These are phyloP conservation scores for Yasuhikotakia modesta DNA, from an alignment of 2,797 vertebrate species.

Conservation along the genomic window DNA sequence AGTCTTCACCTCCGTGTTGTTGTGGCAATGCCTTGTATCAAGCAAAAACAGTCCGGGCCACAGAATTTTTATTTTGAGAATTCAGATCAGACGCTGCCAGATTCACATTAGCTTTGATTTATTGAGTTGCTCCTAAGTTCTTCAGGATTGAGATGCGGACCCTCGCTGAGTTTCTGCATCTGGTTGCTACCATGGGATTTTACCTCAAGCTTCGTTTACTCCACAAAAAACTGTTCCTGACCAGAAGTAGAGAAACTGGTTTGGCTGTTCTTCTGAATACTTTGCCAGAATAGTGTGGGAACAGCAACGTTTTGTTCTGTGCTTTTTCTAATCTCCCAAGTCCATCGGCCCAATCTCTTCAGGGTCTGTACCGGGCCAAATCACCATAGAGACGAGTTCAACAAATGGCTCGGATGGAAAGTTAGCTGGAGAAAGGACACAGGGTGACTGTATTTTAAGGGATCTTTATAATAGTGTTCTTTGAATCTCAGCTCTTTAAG, in stretches of 20 bases:
- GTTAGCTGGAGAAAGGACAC: constrained; percentile 58
- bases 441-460: constrained; percentile 20
- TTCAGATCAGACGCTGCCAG: background rate
- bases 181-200: constrained; percentile 32
- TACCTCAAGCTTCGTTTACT: constrained; percentile 19
- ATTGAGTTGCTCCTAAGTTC: constrained; percentile 6
- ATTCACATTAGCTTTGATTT: background rate
- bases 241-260: constrained; percentile 10
- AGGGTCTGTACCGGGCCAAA: constrained; percentile 56
- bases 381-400: constrained; percentile 71
- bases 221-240: constrained; percentile 34
- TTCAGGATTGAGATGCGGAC: background rate
- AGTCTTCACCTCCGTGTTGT: constrained; percentile 42
- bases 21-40: constrained; percentile 62
- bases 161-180: background rate
- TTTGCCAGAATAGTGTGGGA: constrained; percentile 28
- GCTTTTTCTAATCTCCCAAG: constrained; percentile 54
- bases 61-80: constrained; percentile 12
- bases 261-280: constrained; percentile 13
- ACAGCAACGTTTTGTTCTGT: constrained; percentile 15
- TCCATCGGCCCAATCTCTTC: constrained; percentile 55
- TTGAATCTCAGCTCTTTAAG: constrained; percentile 24
- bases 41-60: constrained; percentile 59
- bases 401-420: constrained; percentile 64
- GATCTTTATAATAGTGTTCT: constrained; percentile 33